Conservation (phyloP, 1,140 invertebrate species). For the Bombus vancouverensis region DNA sequence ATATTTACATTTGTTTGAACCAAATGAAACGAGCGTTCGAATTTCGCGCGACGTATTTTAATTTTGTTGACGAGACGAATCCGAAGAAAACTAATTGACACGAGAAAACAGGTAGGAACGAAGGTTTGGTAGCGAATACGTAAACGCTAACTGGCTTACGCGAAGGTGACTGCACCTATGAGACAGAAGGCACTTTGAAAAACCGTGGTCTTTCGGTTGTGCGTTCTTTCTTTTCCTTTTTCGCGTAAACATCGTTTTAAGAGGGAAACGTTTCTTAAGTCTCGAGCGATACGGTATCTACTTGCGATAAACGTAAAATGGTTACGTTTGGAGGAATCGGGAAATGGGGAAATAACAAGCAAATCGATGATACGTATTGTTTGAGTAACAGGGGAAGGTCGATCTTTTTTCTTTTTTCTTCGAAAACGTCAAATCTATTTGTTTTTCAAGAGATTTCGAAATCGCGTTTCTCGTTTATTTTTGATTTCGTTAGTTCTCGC, state of each 20-base stretch:
- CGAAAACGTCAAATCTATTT: not conserved
- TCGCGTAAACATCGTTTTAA: too few species aligned
- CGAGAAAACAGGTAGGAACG: too few species aligned
- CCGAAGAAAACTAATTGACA: not conserved
- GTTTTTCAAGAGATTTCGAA: not conserved
- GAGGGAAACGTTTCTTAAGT: not conserved
- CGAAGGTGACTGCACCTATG: conserved; percentile 11
- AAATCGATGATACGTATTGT: not conserved
- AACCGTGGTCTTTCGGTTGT: conserved; percentile 17
- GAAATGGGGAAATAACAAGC: not conserved
- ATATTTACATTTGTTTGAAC: not conserved
- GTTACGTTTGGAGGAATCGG: not conserved
- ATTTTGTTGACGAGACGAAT: not conserved
- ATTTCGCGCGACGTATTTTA: not conserved
- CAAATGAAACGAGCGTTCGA: not conserved
- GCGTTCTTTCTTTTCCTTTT: too few species aligned
- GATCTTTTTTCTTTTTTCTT: not conserved
- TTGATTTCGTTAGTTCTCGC: not conserved
- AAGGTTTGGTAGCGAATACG: conserved; percentile 11
- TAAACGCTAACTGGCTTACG: conserved; percentile 7
- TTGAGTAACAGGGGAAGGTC: not conserved
- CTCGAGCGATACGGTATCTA: too few species aligned
- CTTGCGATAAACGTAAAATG: not conserved
- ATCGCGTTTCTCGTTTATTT: conserved; percentile 32
- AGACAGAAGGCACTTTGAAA: not conserved